Conservation (phyloP, 2,888 invertebrate genomes). For the Drosophila meridionalis region DNA sequence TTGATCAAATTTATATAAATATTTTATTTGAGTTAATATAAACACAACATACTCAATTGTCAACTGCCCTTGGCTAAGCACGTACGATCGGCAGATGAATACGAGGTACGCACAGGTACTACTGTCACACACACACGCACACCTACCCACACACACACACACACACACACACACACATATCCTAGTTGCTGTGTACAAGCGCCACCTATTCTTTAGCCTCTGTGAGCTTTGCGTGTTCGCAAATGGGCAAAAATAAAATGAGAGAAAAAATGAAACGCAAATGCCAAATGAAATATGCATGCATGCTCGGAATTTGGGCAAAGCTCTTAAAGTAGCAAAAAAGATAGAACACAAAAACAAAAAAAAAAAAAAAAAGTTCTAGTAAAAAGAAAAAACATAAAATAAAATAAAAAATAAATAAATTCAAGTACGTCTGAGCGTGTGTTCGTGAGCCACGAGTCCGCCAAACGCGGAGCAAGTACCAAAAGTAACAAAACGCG, state of each 20-base stretch:
- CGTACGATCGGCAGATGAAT: conserved; percentile 54
- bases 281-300: conserved; percentile 65
- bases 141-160: conserved; percentile 4
- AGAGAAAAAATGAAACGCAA: conserved; percentile 48
- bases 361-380: conserved; percentile 3
- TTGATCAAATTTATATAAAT: not conserved
- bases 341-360: conserved; percentile 19
- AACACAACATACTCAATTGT: not conserved
- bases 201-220: conserved; percentile 11
- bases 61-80: conserved; percentile 30
- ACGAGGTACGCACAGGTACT: conserved; percentile 22
- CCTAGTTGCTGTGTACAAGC: conserved; percentile 24
- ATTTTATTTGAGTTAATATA: not conserved
- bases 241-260: conserved; percentile 15
- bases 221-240: conserved; percentile 54
- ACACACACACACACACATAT: conserved; percentile 20
- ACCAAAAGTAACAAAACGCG: conserved; percentile 33
- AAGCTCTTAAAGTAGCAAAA: conserved; percentile 57
- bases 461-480: conserved; percentile 17
- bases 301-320: conserved; percentile 64
- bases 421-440: conserved; percentile 20
- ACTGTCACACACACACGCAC: conserved; percentile 10
- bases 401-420: conserved; percentile 3
- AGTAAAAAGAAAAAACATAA: conserved; percentile 9
- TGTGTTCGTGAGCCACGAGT: conserved; percentile 19